phyloP scores from a whole-genome alignment of 1,140 invertebrate species.

The Drosophila neocordata region DNA sequence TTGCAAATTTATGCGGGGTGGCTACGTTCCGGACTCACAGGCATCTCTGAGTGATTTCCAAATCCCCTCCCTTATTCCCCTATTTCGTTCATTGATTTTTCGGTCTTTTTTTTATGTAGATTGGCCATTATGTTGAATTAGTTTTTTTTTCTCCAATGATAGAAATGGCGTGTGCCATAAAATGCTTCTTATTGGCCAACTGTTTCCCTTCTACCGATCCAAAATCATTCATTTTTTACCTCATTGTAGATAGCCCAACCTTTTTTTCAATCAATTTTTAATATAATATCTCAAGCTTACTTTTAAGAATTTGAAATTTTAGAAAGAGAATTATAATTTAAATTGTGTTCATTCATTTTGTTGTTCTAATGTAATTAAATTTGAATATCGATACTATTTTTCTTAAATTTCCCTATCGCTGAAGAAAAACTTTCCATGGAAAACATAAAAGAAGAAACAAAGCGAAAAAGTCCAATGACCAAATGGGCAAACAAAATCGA shows the following conservation, averaged over 20 bases:
- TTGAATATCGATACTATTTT: neutral
- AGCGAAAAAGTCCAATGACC: constrained; percentile 64
- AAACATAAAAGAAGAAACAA: constrained; percentile 11
- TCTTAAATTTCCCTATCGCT: neutral
- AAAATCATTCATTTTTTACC: neutral
- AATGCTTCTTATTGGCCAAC: constrained; percentile 63
- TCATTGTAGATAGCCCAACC: too few relatives aligned
- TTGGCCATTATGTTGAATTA: constrained; percentile 78
- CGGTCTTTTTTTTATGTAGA: constrained; percentile 74
- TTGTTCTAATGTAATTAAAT: too few relatives aligned
- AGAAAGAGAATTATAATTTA: too few relatives aligned
- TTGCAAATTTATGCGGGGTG: constrained; percentile 79
- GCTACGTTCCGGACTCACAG: constrained; percentile 41
- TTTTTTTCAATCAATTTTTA: too few relatives aligned
- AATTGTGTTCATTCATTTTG: too few relatives aligned
- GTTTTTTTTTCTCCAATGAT: constrained; percentile 57
- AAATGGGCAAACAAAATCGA: constrained; percentile 38
- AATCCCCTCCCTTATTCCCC: constrained; percentile 32
- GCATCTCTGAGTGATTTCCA: constrained; percentile 25
- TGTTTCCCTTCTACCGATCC: too few relatives aligned
- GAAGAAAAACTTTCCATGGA: constrained; percentile 47
- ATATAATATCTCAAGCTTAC: too few relatives aligned
- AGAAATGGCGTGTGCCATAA: constrained; percentile 67
- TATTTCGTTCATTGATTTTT: constrained; percentile 71
- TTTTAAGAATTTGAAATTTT: too few relatives aligned